phyloP scores from a whole-genome alignment of 2,888 invertebrate genomes.

The Napeogenes sylphis region DNA sequence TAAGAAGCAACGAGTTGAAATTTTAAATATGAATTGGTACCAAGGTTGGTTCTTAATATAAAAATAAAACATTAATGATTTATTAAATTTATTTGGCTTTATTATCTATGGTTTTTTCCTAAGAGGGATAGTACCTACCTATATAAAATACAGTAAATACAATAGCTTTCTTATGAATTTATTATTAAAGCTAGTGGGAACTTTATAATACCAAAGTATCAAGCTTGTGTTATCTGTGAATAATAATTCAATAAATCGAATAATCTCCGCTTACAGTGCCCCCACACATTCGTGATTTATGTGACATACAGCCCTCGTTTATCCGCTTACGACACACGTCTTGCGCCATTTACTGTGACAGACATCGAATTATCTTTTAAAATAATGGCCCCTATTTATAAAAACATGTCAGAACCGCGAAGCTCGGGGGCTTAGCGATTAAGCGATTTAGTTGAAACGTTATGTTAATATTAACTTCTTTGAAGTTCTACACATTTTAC shows the following conservation, averaged over 20 bases:
- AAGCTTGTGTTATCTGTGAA: too few species aligned
- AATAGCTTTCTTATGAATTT: too few species aligned
- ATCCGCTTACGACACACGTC: slow-evolving; percentile 51
- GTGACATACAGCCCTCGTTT: slow-evolving; percentile 41
- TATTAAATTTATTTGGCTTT: too few species aligned
- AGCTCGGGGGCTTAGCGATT: slow-evolving; percentile 10
- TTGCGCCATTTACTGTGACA: slow-evolving; percentile 40
- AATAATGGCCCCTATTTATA: slow-evolving; percentile 43
- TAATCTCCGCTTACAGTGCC: slow-evolving; percentile 32
- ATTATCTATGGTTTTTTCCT: too few species aligned
- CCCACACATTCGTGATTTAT: slow-evolving; percentile 42
- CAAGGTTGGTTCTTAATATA: too few species aligned
- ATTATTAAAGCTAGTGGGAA: too few species aligned
- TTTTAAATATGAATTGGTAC: too few species aligned
- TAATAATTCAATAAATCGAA: background rate
- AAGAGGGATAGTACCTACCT: too few species aligned
- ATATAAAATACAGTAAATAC: too few species aligned
- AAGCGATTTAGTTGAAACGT: slow-evolving; percentile 6
- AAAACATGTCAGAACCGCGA: slow-evolving; percentile 22
- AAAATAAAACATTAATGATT: too few species aligned
- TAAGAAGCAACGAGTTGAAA: too few species aligned
- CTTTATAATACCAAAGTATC: too few species aligned
- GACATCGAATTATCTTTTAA: slow-evolving; percentile 47
- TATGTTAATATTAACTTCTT: slow-evolving; percentile 5
- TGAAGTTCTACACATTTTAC: background rate